Conservation (phyloP, 2,888 invertebrate species). For the Fabriciana adippe region DNA sequence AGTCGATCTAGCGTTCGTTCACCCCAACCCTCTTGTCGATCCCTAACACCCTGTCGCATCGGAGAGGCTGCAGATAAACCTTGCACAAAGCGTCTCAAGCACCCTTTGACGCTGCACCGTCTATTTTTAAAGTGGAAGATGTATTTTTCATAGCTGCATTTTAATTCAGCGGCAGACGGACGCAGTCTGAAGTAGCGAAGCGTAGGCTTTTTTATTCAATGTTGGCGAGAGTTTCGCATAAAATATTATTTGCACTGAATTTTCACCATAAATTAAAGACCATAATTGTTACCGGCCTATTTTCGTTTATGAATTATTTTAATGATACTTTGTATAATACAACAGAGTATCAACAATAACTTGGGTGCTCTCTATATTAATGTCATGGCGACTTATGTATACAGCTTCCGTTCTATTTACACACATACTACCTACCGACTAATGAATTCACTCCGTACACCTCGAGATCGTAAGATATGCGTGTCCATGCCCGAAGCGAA, state of each 20-base stretch:
- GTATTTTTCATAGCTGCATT: constrained; percentile 57
- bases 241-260: constrained; percentile 20
- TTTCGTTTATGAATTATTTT: constrained; percentile 10
- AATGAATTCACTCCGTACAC: constrained; percentile 74
- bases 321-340: constrained; percentile 36
- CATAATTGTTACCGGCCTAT: neutral
- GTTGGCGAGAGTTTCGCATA: constrained; percentile 23
- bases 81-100: constrained; percentile 64
- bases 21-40: constrained; percentile 48
- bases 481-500: constrained; percentile 57
- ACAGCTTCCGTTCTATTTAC: constrained; percentile 77
- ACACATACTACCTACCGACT: constrained; percentile 62
- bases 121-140: constrained; percentile 64
- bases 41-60: constrained; percentile 48
- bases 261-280: constrained; percentile 10
- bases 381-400: constrained; percentile 62
- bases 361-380: constrained; percentile 45
- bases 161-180: constrained; percentile 41
- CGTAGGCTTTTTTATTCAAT: constrained; percentile 28
- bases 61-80: constrained; percentile 61
- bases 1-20: constrained; percentile 50
- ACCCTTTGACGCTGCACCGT: constrained; percentile 54
- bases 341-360: constrained; percentile 29
- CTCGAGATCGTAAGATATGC: constrained; percentile 74
- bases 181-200: constrained; percentile 33